Evolutionary conservation across 2,113 vertebrate genomes (phyloP), one percentile per base, ranked within the genome.

Genomic region (Eira barbara): DNA sequence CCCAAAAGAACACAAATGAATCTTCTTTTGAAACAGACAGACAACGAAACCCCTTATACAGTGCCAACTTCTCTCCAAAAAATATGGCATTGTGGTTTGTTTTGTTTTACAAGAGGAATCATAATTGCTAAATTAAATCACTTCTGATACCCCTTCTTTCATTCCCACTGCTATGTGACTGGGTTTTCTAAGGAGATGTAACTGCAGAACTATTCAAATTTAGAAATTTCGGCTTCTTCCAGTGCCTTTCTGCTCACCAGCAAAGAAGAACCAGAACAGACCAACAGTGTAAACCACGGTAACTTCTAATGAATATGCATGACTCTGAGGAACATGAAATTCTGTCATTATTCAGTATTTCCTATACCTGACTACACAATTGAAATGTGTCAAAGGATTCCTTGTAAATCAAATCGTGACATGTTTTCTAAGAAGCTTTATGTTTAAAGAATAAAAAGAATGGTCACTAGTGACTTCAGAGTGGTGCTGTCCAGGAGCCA

Each of bases 1-100:
- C 98, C 98, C 97, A 93, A 98, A 98, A 98, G 98, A 99, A 99
- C 97, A 98, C 96, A 98, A 98, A 98, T 78, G 94, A 86, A 76
- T 97, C 96, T 95, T 98, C 86, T 97, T 95, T 83, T 91, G 25
- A 97, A 96, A 97, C 63, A 97, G 89, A 92, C 92, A 96, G 89
- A 92, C 92, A 96, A 97, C 71, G 92, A 85, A 97, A 97, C 59
- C 92, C 88, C 96, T 97, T 97, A 98, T 78, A 93, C 83, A 98
- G 49, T 95, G 92, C 93, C 96, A 98, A 91, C 86, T 83, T 98
- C 98, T 98, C 97, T 98, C 94, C 91, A 95, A 98, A 17, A 98
- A 98, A 98, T 98, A 98, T 91, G 96, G 97, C 79, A 96, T 96
- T 98, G 79, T 98, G 84, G 90, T 97, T 61, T 73, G 14, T 65